Evolutionary conservation across 2,113 vertebrate genomes (phyloP), one percentile per base, ranked within the genome.

Genomic region (Nematolebias whitei): DNA sequence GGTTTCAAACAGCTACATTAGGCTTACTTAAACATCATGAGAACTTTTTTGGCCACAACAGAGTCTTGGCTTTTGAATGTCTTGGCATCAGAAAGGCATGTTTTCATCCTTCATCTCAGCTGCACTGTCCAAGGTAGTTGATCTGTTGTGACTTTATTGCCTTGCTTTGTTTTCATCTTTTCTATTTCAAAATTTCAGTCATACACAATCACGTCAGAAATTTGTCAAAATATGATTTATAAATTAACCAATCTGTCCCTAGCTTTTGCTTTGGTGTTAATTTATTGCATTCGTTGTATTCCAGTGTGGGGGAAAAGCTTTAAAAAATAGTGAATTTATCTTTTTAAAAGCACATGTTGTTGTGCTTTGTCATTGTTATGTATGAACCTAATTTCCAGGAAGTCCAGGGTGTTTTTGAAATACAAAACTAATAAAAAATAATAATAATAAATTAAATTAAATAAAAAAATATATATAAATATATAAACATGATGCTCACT

Each of bases 1-100:
- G 32, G 5, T 35, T 35, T 35, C 32, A 35, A 35, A 35, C 32
- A 35, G 32, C 32, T 35, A 35, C 10, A 35, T 35, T 35, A 2
- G 9, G 9, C 9, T 10, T 6, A 35, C 66, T 44, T 35, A 26
- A 19, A 64, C 68, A 64, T 73, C n/a, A 55, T 72, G 15, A 53
- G 43, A 53, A 56, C 64, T 53, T 6, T 63, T 74, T 69, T 52
- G 12, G 32, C 62, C 18, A 39, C 13, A 29, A 48, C 26, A 24
- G 32, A n/a, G 29, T 32, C 5, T 39, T 32, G 3, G 38, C 2
- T n/a, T 71, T 60, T 58, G 7, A 52, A 53, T 71, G 45, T 76
- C 18, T 49, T 14, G 12, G 54, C 56, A 35, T 74, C 32, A 60
- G 12, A 68, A 24, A 60, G 13, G 12, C 23, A 32, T n/a, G 24